These are phyloP conservation scores for Tetrao urogallus DNA, from an alignment of 2,113 vertebrate species.

Conservation along the genomic window DNA sequence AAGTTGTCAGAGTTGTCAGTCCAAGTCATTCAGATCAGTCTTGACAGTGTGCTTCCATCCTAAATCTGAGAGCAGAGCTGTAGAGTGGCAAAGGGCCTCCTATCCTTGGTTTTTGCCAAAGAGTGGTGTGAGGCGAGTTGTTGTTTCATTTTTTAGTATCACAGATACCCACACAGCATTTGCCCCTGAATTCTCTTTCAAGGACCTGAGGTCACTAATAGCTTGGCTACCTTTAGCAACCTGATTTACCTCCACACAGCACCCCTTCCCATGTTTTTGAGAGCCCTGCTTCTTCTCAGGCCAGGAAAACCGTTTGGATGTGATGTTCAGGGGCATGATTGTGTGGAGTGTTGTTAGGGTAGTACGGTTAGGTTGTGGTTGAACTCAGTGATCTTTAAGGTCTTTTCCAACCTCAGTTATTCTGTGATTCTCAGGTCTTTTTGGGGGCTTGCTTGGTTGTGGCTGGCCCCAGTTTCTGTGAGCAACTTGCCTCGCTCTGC, in stretches of 20 bases:
- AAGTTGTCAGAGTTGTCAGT: background rate
- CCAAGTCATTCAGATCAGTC: background rate
- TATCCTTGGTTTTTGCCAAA: background rate
- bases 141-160: background rate
- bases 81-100: background rate
- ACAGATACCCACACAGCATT: fast-evolving
- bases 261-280: background rate
- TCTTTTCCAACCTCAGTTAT: too few species aligned
- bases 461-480: background rate
- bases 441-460: background rate
- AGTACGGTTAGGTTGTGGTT: too few species aligned
- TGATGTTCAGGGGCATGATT: too few species aligned
- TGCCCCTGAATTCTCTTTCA: background rate
- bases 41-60: background rate
- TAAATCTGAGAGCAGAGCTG: background rate
- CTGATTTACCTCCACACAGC: background rate
- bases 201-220: fast-evolving
- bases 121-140: fast-evolving
- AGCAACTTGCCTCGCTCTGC: background rate
- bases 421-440: background rate
- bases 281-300: background rate
- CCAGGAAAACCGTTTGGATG: background rate
- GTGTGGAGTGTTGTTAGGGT: too few species aligned
- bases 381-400: too few species aligned
- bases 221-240: background rate